Evolutionary conservation across 2,797 vertebrate genomes (phyloP).

Genomic region (Alauda arvensis): DNA sequence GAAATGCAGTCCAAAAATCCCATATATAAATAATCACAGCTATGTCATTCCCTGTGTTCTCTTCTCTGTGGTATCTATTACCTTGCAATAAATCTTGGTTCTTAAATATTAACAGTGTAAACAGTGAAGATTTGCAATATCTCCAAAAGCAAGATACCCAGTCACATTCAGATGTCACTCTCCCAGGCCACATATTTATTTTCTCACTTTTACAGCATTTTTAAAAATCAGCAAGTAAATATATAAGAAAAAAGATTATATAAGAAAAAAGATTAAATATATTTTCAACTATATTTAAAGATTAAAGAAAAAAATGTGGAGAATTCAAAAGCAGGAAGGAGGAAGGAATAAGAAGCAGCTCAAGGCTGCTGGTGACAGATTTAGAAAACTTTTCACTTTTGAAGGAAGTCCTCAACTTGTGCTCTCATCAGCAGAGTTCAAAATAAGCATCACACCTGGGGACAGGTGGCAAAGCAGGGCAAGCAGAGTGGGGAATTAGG

Average conservation of each 20-base stretch:
- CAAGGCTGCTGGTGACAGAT: background rate
- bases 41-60: background rate
- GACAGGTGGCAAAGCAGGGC: background rate
- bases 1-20: background rate
- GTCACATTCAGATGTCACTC: background rate
- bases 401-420: background rate
- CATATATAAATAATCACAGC: background rate
- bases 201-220: background rate
- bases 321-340: background rate
- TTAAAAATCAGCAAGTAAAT: background rate
- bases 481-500: background rate
- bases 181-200: background rate
- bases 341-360: background rate
- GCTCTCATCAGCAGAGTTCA: background rate
- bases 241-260: background rate
- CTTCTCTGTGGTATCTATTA: background rate
- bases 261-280: background rate
- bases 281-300: background rate
- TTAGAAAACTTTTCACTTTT: background rate
- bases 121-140: background rate
- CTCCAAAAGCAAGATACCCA: slow-evolving; percentile 3
- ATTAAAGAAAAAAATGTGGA: background rate
- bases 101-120: slow-evolving; percentile 17
- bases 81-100: background rate
- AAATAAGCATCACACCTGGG: background rate